Percentiles rank a stretch among this genome's conserved stretches.
Conservation (phyloP, 2,113 vertebrate genomes). For the Perccottus glenii region DNA sequence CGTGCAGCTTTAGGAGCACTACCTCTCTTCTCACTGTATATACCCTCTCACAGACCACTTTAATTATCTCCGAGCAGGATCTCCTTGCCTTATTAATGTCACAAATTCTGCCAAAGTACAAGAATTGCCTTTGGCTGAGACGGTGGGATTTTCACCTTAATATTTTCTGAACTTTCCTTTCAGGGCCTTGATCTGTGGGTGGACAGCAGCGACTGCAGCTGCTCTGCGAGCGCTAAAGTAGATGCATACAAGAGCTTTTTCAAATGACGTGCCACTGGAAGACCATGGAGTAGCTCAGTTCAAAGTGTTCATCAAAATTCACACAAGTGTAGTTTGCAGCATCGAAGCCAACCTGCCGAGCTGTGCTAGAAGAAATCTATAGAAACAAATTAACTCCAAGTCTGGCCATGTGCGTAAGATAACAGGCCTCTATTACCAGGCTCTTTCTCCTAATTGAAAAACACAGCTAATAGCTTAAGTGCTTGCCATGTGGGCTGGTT, state of each 20-base stretch:
- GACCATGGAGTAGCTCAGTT: slow-evolving; percentile 29
- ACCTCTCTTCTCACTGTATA: slow-evolving; percentile 28
- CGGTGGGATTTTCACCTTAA: slow-evolving; percentile 43
- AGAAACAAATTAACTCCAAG: slow-evolving; percentile 64
- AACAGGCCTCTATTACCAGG: slow-evolving; percentile 64
- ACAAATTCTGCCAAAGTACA: slow-evolving; percentile 45
- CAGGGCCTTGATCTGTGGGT: slow-evolving; percentile 53
- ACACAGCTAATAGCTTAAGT: slow-evolving; percentile 69
- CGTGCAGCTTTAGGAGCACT: slow-evolving; percentile 10
- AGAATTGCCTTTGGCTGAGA: slow-evolving; percentile 46
- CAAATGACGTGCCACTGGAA: slow-evolving; percentile 44
- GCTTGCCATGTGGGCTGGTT: slow-evolving; percentile 52
- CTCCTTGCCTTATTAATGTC: slow-evolving; percentile 55
- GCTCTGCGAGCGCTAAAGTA: slow-evolving; percentile 38
- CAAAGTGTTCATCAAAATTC: slow-evolving; percentile 63
- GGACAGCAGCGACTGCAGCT: slow-evolving; percentile 42
- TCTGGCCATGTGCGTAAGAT: slow-evolving; percentile 64
- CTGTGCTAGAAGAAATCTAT: slow-evolving; percentile 64
- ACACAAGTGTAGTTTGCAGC: slow-evolving; percentile 30
- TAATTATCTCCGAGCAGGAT: slow-evolving; percentile 54
- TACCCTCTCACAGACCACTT: slow-evolving; percentile 35
- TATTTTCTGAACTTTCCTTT: slow-evolving; percentile 51
- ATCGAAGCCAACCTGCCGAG: slow-evolving; percentile 49
- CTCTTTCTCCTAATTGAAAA: slow-evolving; percentile 69
- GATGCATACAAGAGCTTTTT: slow-evolving; percentile 22